A percentile compares a stretch with the other conserved stretches of the same genome.
These are phyloP conservation scores for Canis aureus DNA, from an alignment of 2,113 vertebrate species.

Conservation along the genomic window DNA sequence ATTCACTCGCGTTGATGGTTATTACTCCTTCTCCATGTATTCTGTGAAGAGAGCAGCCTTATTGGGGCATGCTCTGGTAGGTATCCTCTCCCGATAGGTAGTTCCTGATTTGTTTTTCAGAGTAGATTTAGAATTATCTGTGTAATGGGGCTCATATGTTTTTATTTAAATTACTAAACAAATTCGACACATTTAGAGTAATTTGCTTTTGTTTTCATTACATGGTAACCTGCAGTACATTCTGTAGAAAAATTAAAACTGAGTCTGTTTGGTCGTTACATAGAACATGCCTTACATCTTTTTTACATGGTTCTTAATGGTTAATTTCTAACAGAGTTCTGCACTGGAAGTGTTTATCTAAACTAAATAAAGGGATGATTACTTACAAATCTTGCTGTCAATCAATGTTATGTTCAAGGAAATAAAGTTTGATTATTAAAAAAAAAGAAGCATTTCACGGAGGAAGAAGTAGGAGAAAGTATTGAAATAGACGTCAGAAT, in stretches of 20 bases:
- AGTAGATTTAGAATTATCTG: background rate
- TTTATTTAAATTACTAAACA: constrained; percentile 37
- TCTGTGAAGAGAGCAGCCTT: background rate
- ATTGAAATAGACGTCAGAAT: background rate
- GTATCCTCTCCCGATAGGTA: background rate
- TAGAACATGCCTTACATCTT: background rate
- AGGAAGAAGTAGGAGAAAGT: background rate
- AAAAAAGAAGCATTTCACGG: background rate
- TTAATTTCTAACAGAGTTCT: background rate
- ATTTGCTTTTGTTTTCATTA: constrained; percentile 27
- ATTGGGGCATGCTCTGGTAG: background rate
- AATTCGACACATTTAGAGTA: constrained; percentile 16
- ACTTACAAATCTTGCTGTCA: background rate
- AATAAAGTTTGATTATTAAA: background rate
- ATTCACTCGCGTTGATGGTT: background rate
- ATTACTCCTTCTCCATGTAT: background rate
- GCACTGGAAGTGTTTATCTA: background rate
- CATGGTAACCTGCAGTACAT: background rate
- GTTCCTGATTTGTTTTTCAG: background rate
- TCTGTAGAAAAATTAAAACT: background rate
- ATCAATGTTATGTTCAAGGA: background rate
- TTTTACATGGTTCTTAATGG: background rate
- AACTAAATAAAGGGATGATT: background rate
- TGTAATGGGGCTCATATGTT: background rate
- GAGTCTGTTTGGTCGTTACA: background rate